phyloP scores from a whole-genome alignment of 2,113 vertebrate genomes.

The Podiceps cristatus region DNA sequence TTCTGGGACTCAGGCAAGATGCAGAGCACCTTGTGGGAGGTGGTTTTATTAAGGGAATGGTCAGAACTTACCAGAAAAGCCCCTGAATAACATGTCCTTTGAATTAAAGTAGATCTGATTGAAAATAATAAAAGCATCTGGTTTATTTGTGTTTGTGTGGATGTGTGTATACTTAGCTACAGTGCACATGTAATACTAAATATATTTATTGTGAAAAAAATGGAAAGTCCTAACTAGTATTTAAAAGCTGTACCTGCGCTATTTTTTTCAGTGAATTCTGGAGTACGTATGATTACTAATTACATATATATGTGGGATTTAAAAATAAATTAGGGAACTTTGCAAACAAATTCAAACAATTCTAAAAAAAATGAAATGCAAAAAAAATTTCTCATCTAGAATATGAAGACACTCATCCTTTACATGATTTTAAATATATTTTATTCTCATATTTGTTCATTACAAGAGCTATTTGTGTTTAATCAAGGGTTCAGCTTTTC shows the following conservation, averaged over 20 bases:
- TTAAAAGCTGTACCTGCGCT: not conserved
- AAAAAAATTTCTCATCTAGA: not conserved
- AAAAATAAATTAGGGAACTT: not conserved
- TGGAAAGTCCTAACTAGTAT: not conserved
- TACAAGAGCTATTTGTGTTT: slow-evolving; percentile 38
- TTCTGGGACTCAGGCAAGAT: not conserved
- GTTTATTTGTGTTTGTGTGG: not conserved
- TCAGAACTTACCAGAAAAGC: not conserved
- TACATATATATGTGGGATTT: not conserved
- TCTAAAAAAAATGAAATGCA: not conserved
- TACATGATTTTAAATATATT: not conserved
- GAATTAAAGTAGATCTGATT: not conserved
- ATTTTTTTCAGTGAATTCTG: not conserved
- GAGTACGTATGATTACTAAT: not conserved
- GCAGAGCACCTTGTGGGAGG: not conserved
- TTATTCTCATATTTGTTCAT: slow-evolving; percentile 22
- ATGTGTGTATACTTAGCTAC: not conserved
- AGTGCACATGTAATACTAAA: not conserved
- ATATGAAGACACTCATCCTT: not conserved
- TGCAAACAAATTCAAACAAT: not conserved
- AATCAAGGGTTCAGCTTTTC: slow-evolving; percentile 50
- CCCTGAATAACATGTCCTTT: not conserved
- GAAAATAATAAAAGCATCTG: not conserved
- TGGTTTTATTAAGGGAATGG: not conserved
- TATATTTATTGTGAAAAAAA: not conserved